phyloP scores from a whole-genome alignment of 2,797 vertebrate genomes.

The Schizothorax lantsangensis region DNA sequence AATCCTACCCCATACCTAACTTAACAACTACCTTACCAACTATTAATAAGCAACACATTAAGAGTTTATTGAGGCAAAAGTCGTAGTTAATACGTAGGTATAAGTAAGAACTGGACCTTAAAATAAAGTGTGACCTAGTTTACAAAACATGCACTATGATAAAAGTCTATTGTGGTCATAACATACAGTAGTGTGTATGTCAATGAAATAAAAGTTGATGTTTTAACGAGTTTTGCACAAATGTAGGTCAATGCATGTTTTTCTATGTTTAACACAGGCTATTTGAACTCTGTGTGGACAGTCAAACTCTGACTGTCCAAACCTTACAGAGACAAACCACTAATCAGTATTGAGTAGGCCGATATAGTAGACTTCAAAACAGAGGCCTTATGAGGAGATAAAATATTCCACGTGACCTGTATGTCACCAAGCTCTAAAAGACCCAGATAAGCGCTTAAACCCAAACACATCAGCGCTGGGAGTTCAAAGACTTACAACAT shows the following conservation, averaged over 20 bases:
- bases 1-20: too few relatives aligned
- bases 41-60: neutral
- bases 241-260: neutral
- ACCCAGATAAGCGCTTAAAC: slow-evolving; percentile 30
- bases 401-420: slow-evolving; percentile 12
- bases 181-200: neutral
- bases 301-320: neutral
- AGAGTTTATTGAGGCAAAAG: neutral
- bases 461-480: slow-evolving; percentile 35
- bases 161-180: neutral
- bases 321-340: slow-evolving; percentile 3
- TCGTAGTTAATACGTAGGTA: neutral
- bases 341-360: neutral
- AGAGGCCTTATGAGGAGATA: neutral
- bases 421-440: slow-evolving; percentile 22
- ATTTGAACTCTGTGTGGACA: neutral
- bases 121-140: neutral
- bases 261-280: neutral
- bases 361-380: neutral
- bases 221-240: neutral
- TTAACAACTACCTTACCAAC: too few relatives aligned
- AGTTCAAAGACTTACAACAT: slow-evolving; percentile 52
- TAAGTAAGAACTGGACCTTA: neutral
- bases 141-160: neutral
- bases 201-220: neutral